phyloP scores from a whole-genome alignment of 2,113 vertebrate genomes.

The Pelecanus crispus region DNA sequence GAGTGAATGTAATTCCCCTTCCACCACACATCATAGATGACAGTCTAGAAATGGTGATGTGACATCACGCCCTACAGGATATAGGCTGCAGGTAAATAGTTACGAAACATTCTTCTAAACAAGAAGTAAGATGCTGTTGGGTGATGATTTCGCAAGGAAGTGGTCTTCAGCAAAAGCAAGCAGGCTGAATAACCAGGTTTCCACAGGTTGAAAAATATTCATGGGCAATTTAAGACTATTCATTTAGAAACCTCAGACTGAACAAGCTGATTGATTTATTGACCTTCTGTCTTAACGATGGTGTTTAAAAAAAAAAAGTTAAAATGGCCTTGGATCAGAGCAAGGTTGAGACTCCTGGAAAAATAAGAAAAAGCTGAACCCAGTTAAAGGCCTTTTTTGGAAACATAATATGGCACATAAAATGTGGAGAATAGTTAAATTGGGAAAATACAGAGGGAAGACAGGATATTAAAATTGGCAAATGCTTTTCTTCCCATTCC shows the following conservation, averaged over 20 bases:
- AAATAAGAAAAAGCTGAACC: background rate
- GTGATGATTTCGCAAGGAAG: background rate
- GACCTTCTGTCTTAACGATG: background rate
- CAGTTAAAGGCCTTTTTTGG: background rate
- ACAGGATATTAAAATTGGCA: background rate
- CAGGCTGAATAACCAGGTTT: background rate
- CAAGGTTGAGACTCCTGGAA: background rate
- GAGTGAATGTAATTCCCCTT: background rate
- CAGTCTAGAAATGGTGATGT: rapidly evolving
- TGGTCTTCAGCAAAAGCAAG: background rate
- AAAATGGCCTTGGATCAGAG: background rate
- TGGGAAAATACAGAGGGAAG: background rate
- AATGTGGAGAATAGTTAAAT: background rate
- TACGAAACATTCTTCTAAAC: background rate
- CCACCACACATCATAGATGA: rapidly evolving
- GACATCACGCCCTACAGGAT: background rate
- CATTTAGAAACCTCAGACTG: background rate
- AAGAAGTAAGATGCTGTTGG: background rate
- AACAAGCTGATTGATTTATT: background rate
- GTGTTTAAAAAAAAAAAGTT: background rate
- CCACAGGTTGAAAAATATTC: background rate
- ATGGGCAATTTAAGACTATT: background rate
- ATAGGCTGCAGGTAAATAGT: background rate
- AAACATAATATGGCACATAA: background rate
- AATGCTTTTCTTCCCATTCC: background rate